Evolutionary conservation across 37 sponge, comb jelly and placozoan species (phyloP).

Genomic region (Mnemiopsis leidyi): DNA sequence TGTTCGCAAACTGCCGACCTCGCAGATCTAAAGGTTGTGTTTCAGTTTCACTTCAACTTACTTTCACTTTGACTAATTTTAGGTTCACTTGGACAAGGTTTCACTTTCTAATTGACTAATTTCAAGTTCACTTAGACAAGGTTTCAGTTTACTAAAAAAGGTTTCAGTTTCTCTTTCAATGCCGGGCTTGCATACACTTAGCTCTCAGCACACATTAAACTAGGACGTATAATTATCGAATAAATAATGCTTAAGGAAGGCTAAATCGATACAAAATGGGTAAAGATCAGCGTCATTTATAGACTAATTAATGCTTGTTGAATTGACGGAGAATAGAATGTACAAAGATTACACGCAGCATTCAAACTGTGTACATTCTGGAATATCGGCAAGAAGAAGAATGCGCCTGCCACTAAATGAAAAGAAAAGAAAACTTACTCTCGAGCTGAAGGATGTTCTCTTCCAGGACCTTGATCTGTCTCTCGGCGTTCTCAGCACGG

Average conservation of each 20-base stretch:
- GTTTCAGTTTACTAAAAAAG: too few species aligned
- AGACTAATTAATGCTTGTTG: background rate
- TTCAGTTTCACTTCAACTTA: too few species aligned
- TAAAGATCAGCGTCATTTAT: background rate
- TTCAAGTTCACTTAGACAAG: too few species aligned
- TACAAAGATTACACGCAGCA: background rate
- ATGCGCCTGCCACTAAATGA: too few species aligned
- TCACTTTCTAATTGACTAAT: too few species aligned
- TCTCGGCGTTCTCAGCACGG: constrained; percentile 62
- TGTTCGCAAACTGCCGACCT: background rate
- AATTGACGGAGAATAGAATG: background rate
- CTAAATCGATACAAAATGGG: background rate
- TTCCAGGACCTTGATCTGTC: constrained; percentile 60
- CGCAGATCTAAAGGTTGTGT: background rate
- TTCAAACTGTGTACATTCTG: too few species aligned
- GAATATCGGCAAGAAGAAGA: too few species aligned
- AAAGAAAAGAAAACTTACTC: constrained; percentile 8
- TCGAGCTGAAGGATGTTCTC: constrained; percentile 55
- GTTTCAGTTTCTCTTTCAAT: too few species aligned
- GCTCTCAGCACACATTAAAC: background rate
- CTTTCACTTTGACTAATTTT: too few species aligned
- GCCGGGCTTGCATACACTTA: background rate
- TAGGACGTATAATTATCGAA: background rate
- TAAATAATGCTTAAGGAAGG: background rate
- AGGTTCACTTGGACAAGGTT: too few species aligned